These are phyloP conservation scores for Phylloscopus trochiloides DNA, from an alignment of 2,113 vertebrate genomes.

Conservation along the genomic window DNA sequence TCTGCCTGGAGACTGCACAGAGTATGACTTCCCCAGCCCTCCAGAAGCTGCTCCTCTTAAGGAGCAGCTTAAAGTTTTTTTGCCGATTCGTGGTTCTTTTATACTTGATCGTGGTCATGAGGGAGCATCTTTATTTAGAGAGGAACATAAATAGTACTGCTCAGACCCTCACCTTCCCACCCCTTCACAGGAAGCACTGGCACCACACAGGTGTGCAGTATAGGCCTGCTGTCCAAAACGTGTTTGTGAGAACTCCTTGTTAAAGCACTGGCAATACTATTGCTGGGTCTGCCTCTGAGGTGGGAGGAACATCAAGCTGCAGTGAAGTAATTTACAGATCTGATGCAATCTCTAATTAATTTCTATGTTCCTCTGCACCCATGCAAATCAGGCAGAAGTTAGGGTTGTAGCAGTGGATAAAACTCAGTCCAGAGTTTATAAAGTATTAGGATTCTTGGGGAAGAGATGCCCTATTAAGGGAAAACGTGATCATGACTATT, in stretches of 20 bases:
- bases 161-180: background rate
- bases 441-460: background rate
- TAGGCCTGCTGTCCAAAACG: background rate
- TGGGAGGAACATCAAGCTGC: background rate
- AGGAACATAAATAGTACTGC: background rate
- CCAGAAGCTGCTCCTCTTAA: background rate
- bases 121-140: slow-evolving; percentile 7
- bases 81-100: background rate
- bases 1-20: background rate
- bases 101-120: background rate
- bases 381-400: background rate
- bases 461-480: background rate
- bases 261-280: background rate
- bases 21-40: background rate
- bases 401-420: background rate
- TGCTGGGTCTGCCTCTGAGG: background rate
- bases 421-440: background rate
- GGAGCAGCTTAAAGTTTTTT: background rate
- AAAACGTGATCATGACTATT: slow-evolving; percentile 9
- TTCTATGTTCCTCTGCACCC: background rate
- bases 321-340: background rate
- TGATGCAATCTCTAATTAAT: background rate
- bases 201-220: background rate
- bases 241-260: background rate
- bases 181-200: background rate